phyloP scores from a whole-genome alignment of 2,797 vertebrate species.

The Garrulus glandarius region DNA sequence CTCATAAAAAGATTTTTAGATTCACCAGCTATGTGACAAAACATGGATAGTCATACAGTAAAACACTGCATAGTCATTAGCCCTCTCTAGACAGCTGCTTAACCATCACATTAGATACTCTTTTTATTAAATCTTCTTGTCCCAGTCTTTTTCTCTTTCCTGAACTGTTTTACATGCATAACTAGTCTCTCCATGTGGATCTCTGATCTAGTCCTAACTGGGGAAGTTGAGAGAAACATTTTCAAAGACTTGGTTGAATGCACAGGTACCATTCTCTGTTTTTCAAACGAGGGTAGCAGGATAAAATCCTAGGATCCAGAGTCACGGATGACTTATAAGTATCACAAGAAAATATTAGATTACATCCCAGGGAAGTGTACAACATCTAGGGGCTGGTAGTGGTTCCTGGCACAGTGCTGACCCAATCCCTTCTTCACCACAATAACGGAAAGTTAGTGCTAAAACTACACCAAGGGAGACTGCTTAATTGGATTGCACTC shows the following conservation, averaged over 20 bases:
- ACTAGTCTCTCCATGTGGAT: background rate
- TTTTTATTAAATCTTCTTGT: background rate
- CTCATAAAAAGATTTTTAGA: background rate
- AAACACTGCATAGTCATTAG: background rate
- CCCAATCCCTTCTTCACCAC: accelerated
- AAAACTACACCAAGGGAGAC: background rate
- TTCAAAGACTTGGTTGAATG: background rate
- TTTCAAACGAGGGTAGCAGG: background rate
- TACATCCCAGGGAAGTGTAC: background rate
- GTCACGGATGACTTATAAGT: background rate
- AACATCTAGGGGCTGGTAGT: accelerated
- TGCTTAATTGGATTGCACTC: background rate
- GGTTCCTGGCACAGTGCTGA: background rate
- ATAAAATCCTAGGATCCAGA: background rate
- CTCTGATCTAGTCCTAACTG: background rate
- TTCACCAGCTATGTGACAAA: background rate
- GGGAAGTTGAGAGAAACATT: background rate
- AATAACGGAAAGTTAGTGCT: background rate
- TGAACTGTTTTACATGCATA: background rate
- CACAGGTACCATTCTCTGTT: background rate
- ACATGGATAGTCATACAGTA: background rate
- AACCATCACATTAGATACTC: background rate
- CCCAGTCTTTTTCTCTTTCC: background rate
- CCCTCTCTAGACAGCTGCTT: background rate
- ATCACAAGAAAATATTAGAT: background rate